phyloP scores from a whole-genome alignment of 2,888 invertebrate genomes.

The Coenonympha glycerion region DNA sequence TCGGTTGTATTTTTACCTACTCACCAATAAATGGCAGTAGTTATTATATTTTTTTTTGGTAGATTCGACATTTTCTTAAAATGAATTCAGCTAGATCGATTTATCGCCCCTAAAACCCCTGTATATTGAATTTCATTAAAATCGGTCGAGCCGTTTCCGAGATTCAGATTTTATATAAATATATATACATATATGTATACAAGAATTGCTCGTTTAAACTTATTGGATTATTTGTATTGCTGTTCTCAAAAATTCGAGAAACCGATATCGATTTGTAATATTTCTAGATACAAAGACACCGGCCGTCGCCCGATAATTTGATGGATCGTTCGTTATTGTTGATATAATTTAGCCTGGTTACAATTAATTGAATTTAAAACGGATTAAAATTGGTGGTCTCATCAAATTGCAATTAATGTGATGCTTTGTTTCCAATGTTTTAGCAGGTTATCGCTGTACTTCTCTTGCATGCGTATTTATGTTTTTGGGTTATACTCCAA shows the following conservation, averaged over 20 bases:
- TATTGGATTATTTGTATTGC: too few relatives aligned
- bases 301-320: neutral
- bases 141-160: too few relatives aligned
- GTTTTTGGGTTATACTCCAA: neutral
- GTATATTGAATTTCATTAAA: too few relatives aligned
- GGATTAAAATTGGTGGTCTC: neutral
- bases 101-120: too few relatives aligned
- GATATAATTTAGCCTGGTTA: conserved; percentile 7
- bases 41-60: too few relatives aligned
- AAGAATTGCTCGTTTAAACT: too few relatives aligned
- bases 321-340: conserved; percentile 6
- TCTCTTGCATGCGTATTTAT: neutral
- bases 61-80: too few relatives aligned
- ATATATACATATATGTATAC: too few relatives aligned
- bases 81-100: too few relatives aligned
- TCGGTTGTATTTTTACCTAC: too few relatives aligned
- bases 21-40: too few relatives aligned
- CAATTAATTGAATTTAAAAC: neutral
- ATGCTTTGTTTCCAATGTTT: conserved; percentile 2
- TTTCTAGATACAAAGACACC: neutral
- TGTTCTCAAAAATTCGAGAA: neutral
- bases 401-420: neutral
- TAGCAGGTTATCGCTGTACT: neutral
- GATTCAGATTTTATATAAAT: too few relatives aligned
- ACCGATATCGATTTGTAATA: neutral